Conservation (phyloP, 2,888 invertebrate genomes). For the Meganola albula region DNA sequence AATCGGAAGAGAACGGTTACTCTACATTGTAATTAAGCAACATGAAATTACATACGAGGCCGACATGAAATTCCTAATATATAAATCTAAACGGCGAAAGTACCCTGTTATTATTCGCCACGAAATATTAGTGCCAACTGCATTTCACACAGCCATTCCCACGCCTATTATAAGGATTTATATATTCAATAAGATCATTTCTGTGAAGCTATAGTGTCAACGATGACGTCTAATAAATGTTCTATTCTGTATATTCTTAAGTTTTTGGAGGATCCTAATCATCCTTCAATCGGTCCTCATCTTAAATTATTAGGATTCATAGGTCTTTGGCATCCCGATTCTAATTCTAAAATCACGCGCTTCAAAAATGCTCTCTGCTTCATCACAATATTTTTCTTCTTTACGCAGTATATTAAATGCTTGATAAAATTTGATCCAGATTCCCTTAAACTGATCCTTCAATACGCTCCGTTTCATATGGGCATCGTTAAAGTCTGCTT, state of each 20-base stretch:
- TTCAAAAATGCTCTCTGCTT: constrained; percentile 39
- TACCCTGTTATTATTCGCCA: constrained; percentile 40
- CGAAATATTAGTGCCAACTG: constrained; percentile 38
- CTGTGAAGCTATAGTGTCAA: constrained; percentile 5
- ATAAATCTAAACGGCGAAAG: constrained; percentile 35
- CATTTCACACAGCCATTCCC: constrained; percentile 34
- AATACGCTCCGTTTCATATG: constrained; percentile 54
- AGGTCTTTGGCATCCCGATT: constrained; percentile 47
- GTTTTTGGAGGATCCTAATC: constrained; percentile 36
- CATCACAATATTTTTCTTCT: constrained; percentile 39
- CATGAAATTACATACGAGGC: constrained; percentile 32
- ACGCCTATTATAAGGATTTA: constrained; percentile 28
- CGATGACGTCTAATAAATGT: constrained; percentile 11
- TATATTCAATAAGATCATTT: constrained; percentile 13
- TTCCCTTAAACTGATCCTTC: constrained; percentile 41
- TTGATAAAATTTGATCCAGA: constrained; percentile 29
- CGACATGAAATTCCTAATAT: constrained; percentile 27
- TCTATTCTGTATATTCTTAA: constrained; percentile 18
- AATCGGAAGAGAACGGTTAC: constrained; percentile 13
- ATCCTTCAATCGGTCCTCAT: constrained; percentile 50
- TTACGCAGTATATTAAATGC: constrained; percentile 48
- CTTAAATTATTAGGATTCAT: constrained; percentile 34
- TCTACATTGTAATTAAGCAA: constrained; percentile 23
- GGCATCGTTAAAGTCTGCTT: constrained; percentile 44
- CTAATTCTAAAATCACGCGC: constrained; percentile 21